phyloP scores from a whole-genome alignment of 2,113 vertebrate genomes.

The Butorides virescens region DNA sequence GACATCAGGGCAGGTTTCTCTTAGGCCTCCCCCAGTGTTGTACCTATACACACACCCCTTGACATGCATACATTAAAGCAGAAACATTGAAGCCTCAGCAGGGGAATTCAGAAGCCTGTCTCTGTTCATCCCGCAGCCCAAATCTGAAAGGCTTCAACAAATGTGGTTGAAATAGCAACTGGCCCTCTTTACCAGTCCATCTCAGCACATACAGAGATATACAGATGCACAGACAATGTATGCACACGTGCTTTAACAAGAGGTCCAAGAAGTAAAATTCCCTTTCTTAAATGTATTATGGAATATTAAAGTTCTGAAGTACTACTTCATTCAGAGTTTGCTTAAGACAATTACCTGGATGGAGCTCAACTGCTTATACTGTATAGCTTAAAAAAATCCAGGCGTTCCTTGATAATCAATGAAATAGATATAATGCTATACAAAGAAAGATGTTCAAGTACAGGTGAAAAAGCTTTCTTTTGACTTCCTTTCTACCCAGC shows the following conservation, averaged over 20 bases:
- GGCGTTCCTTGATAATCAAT: neutral
- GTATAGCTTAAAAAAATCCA: neutral
- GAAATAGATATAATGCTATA: neutral
- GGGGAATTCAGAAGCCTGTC: neutral
- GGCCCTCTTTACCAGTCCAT: neutral
- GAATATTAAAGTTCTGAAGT: neutral
- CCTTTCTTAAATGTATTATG: neutral
- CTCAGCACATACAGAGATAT: neutral
- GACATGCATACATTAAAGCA: neutral
- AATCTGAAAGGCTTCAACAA: neutral
- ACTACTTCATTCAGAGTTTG: neutral
- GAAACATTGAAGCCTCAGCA: neutral
- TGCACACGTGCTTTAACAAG: neutral
- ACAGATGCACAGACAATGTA: rapidly evolving
- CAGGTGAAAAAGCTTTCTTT: neutral
- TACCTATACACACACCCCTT: neutral
- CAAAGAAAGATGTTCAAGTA: neutral
- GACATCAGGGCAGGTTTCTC: neutral
- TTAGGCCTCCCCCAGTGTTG: neutral
- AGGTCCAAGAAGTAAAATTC: neutral
- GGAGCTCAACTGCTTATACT: neutral
- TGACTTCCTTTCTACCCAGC: neutral
- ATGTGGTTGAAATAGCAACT: neutral
- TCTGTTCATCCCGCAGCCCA: neutral
- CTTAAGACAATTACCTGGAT: neutral